A percentile compares a stretch with the other conserved stretches of the same genome.
Evolutionary conservation across 2,888 invertebrate species (phyloP).

Genomic region (Furcula furcula): DNA sequence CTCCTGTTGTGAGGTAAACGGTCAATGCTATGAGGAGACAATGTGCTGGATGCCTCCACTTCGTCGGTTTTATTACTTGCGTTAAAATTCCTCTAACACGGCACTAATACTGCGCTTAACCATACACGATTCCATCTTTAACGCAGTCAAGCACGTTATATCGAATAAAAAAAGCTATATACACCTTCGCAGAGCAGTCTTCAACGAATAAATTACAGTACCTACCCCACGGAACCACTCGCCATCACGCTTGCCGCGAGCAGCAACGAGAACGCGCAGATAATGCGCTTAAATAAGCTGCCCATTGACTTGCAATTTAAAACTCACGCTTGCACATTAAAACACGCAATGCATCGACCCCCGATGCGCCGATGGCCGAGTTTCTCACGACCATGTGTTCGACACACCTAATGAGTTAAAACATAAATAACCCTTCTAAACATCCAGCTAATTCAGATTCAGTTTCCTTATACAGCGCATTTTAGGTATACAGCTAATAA

Average conservation of each 20-base stretch:
- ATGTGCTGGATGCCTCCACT: too few species aligned
- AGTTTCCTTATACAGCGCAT: conserved; percentile 35
- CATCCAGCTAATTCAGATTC: conserved; percentile 29
- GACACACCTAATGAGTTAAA: conserved; percentile 27
- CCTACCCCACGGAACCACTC: conserved; percentile 40
- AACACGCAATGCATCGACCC: conserved; percentile 52
- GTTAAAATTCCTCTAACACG: too few species aligned
- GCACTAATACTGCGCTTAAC: too few species aligned
- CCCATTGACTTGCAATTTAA: conserved; percentile 37
- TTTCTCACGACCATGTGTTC: conserved; percentile 46
- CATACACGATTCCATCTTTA: too few species aligned
- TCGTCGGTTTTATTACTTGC: too few species aligned
- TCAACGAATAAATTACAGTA: conserved; percentile 49
- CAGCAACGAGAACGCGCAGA: conserved; percentile 41
- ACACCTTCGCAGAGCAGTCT: conserved; percentile 59
- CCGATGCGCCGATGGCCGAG: conserved; percentile 35
- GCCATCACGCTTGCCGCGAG: conserved; percentile 50
- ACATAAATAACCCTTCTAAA: conserved; percentile 35
- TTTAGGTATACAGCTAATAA: conserved; percentile 36
- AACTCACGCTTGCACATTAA: conserved; percentile 54
- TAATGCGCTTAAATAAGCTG: conserved; percentile 52
- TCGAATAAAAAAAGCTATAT: too few species aligned
- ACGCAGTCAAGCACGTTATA: too few species aligned
- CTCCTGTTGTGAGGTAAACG: too few species aligned
- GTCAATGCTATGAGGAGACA: too few species aligned